Percentiles rank a stretch among this genome's conserved stretches.
Evolutionary conservation across 2,797 vertebrate species (phyloP).

Genomic region (Thripadectes ignobilis): DNA sequence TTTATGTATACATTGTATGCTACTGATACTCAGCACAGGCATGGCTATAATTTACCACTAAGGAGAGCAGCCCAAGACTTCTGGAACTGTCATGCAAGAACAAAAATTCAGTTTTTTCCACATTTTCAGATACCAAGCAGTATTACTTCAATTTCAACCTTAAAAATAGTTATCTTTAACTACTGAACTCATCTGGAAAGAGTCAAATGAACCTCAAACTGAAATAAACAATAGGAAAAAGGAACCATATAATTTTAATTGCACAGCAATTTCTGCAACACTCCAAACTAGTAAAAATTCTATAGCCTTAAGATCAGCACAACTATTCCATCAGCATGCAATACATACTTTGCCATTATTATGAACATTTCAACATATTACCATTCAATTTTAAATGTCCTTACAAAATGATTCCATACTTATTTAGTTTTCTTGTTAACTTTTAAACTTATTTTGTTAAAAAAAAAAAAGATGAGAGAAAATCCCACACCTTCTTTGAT

Average conservation of each 20-base stretch:
- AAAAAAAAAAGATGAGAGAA: neutral
- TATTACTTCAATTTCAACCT: neutral
- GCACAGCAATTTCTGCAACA: neutral
- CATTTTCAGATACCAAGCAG: neutral
- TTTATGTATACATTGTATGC: neutral
- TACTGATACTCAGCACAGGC: neutral
- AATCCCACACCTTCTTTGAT: conserved; percentile 90
- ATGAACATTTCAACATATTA: neutral
- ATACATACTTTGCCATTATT: neutral
- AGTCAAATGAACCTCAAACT: neutral
- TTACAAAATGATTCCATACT: neutral
- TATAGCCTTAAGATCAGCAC: neutral
- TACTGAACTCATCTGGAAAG: neutral
- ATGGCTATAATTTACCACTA: neutral
- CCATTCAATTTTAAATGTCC: neutral
- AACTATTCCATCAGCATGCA: neutral
- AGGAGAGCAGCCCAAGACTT: neutral
- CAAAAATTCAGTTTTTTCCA: neutral
- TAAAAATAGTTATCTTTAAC: neutral
- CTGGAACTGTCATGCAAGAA: neutral
- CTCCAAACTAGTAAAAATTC: neutral
- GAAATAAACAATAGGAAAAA: neutral
- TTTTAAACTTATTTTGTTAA: neutral
- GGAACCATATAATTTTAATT: neutral
- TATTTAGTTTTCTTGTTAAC: neutral